Evolutionary conservation across 1,140 invertebrate species (phyloP), one percentile per base, ranked within the genome.

Genomic region (Eumaeus atala): DNA sequence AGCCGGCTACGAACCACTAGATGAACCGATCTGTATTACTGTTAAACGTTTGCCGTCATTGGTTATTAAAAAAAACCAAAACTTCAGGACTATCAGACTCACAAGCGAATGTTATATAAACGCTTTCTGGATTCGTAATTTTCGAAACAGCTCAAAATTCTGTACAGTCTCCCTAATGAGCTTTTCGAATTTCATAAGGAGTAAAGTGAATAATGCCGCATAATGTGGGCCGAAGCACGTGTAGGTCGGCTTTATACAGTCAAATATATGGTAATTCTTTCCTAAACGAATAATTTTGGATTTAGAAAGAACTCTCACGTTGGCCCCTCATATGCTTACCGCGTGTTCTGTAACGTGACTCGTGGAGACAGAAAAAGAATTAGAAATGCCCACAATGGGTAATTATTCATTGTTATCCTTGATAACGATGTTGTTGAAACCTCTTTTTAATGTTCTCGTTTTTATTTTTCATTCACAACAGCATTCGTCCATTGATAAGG

Each of bases 301-400:
- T 70, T 75, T 76, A 75, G 74, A 76, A 77, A 74, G 64, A 69
- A 72, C 69, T 74, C 74, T 75, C 75, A 79, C 71, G 74, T 80
- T 74, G 75, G 16, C 40, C 40, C 40, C 59, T 14, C 16, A 12
- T 54, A 28, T 56, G 48, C 33, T 35, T 21, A 57, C 52, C 64
- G 72, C 74, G 72, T 86, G 83, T 52, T 54, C 17, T 21, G 48
- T 36, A 81, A 86, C 79, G 83, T 84, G 83, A 84, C 55, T 17
- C 14, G 21, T 17, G 3, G 40, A 16, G 28, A 44, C 33, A 50
- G 14, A 35, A 53, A 53, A 53, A 51, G 50, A 51, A 53, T 42
- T 47, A 42, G 40, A 44, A 53, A 70, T 75, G 47, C 56, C 53
- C 49, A 83, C 77, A 84, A 84, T 84, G 59, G 77, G 61, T 65